phyloP scores from a whole-genome alignment of 2,888 invertebrate species.

The Sipha maydis region DNA sequence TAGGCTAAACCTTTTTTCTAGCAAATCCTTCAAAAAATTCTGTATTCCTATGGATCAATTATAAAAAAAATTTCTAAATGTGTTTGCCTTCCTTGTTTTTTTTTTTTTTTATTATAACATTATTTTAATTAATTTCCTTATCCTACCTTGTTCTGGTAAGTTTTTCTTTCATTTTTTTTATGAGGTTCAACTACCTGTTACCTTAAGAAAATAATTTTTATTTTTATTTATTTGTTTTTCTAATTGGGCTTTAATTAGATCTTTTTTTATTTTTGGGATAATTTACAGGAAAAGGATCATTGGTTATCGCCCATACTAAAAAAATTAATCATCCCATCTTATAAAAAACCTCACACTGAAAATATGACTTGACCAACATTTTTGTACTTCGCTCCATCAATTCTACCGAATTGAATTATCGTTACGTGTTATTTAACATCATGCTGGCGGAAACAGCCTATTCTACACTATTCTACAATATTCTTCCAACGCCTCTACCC shows the following conservation, averaged over 20 bases:
- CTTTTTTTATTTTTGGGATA: constrained; percentile 63
- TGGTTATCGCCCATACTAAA: constrained; percentile 62
- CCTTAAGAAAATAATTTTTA: constrained; percentile 15
- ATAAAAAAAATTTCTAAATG: background rate
- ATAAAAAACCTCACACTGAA: constrained; percentile 56
- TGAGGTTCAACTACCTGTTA: background rate
- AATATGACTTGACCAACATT: constrained; percentile 60
- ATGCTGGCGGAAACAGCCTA: constrained; percentile 52
- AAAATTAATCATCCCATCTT: constrained; percentile 60
- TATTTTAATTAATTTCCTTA: constrained; percentile 35
- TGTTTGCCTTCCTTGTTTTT: background rate
- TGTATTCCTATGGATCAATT: constrained; percentile 41
- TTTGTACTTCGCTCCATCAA: constrained; percentile 60
- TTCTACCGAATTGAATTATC: constrained; percentile 60
- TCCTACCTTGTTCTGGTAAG: constrained; percentile 44
- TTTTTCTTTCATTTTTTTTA: background rate
- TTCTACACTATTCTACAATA: constrained; percentile 61
- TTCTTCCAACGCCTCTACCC: constrained; percentile 61
- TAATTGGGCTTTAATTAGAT: constrained; percentile 59
- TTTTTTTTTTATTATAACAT: background rate
- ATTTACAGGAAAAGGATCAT: constrained; percentile 63
- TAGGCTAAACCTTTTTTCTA: constrained; percentile 42
- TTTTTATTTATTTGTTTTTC: constrained; percentile 43
- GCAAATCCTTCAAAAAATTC: background rate
- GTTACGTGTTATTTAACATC: constrained; percentile 60